A percentile compares a stretch with the other conserved stretches of the same genome.
Conservation (phyloP, 2,113 vertebrate species). For the Oryzias melastigma region DNA sequence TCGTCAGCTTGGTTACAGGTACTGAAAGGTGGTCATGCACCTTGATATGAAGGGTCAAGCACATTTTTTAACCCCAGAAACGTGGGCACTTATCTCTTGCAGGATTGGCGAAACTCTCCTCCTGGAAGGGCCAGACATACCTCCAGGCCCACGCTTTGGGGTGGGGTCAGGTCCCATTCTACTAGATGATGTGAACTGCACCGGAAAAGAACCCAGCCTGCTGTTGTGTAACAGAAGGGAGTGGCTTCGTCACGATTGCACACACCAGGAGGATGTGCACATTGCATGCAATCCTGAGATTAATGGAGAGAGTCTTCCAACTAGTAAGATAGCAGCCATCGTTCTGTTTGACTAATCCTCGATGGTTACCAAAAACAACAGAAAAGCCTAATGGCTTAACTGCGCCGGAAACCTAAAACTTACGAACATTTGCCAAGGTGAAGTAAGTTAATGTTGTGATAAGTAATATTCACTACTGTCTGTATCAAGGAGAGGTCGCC, state of each 20-base stretch:
- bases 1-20: conserved; percentile 93
- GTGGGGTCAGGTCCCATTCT: conserved; percentile 81
- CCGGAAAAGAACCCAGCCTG: conserved; percentile 84
- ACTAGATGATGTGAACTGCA: conserved; percentile 90
- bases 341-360: neutral
- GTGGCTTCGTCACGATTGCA: conserved; percentile 91
- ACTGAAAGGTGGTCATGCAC: conserved; percentile 3
- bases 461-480: no score
- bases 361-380: neutral
- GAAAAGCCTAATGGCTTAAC: no score
- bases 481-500: no score
- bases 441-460: no score
- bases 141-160: conserved; percentile 61
- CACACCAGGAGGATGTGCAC: conserved; percentile 85
- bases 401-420: no score
- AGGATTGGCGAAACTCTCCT: conserved; percentile 78
- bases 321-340: conserved; percentile 74
- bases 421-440: no score
- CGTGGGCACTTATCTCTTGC: conserved; percentile 11
- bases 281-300: conserved; percentile 80
- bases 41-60: neutral
- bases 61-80: neutral
- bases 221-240: conserved; percentile 81
- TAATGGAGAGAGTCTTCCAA: conserved; percentile 63
- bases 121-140: conserved; percentile 50